phyloP scores from a whole-genome alignment of 2,888 invertebrate species.

The Adelphocoris suturalis region DNA sequence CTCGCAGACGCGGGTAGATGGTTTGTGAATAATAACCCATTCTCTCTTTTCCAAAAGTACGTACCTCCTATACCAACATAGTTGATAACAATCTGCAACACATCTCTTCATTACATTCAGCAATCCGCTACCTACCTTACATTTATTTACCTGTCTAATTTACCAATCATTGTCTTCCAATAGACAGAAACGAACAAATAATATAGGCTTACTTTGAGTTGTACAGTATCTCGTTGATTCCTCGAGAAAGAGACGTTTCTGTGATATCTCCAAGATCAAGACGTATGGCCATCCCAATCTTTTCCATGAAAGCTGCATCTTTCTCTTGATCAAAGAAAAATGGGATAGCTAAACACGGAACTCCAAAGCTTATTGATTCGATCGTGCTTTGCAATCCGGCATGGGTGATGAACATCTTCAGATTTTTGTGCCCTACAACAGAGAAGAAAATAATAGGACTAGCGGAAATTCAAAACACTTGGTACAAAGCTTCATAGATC shows the following conservation, averaged over 20 bases:
- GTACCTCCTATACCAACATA: too few species aligned
- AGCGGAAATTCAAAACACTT: background rate
- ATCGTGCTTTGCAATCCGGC: conserved; percentile 75
- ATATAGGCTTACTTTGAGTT: conserved; percentile 78
- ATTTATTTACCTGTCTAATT: too few species aligned
- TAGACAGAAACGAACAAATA: too few species aligned
- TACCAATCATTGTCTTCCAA: too few species aligned
- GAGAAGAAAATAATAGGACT: background rate
- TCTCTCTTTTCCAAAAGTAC: too few species aligned
- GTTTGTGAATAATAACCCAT: too few species aligned
- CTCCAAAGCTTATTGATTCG: conserved; percentile 75
- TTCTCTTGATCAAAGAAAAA: conserved; percentile 77
- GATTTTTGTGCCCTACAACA: conserved; percentile 76
- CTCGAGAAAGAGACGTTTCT: conserved; percentile 76
- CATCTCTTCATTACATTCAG: too few species aligned
- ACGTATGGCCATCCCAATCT: conserved; percentile 78
- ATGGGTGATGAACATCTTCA: conserved; percentile 76
- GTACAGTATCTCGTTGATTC: conserved; percentile 78
- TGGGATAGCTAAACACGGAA: conserved; percentile 76
- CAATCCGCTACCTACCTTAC: too few species aligned
- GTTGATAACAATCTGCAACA: too few species aligned
- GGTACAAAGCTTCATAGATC: too few species aligned
- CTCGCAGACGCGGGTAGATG: too few species aligned
- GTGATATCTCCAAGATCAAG: conserved; percentile 78
- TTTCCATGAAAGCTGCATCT: conserved; percentile 78